Evolutionary conservation across 2,888 invertebrate genomes (phyloP).

Genomic region (Ophion slaviceki): DNA sequence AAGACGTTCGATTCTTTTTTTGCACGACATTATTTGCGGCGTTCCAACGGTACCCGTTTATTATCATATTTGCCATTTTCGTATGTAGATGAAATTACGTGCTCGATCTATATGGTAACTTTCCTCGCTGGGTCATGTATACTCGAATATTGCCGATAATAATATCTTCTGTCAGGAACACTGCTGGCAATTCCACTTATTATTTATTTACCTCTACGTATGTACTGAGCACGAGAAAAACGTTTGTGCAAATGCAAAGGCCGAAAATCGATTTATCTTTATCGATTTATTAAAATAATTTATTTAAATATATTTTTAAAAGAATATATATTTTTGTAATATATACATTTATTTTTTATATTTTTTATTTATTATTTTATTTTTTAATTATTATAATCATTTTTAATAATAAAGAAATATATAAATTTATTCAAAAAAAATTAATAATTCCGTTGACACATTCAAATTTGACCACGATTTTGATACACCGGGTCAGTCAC

Average conservation of each 20-base stretch:
- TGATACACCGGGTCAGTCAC: no score
- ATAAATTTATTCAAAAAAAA: background rate
- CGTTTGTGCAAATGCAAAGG: background rate
- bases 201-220: background rate
- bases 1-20: conserved; percentile 32
- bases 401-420: no score
- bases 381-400: no score
- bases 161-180: conserved; percentile 58
- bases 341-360: no score
- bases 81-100: conserved; percentile 40
- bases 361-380: no score
- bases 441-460: no score
- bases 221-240: background rate
- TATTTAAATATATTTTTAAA: no score
- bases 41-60: conserved; percentile 12
- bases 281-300: no score
- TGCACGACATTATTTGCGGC: conserved; percentile 8
- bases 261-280: background rate
- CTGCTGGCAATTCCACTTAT: conserved; percentile 26
- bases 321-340: no score
- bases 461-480: no score
- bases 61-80: conserved; percentile 29
- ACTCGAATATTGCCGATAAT: conserved; percentile 29
- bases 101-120: conserved; percentile 43
- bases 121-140: conserved; percentile 36